Evolutionary conservation across 2,797 vertebrate species (phyloP), one percentile per base, ranked within the genome.

Genomic region (Ctenosaura bakeri): DNA sequence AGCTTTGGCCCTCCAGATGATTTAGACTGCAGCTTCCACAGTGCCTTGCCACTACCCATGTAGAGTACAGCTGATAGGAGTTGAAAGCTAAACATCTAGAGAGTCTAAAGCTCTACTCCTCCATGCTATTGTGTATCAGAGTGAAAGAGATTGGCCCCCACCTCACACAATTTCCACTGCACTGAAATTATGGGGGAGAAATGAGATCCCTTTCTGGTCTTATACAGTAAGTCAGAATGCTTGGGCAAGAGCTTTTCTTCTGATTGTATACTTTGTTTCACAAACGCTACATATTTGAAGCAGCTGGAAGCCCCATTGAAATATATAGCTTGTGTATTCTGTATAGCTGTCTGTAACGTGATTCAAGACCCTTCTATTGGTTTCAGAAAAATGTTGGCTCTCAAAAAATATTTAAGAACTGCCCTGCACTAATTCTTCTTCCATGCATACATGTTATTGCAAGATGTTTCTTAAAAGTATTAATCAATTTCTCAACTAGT

Each of bases 401-500:
- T 56, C 46, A 38, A 76, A 93, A 87, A 56, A 24, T 1, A 38
- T 85, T 88, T 56, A 93, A n/a, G 38, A 87, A 20, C 85, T 92
- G 85, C 85, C 73, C 76, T 35, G 8, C 90, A 56, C 88, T 86
- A 79, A 46, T 86, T 95, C 0, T 52, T 87, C 86, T 52, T 90
- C 77, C 83, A 24, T 83, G 66, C 38, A 1, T 29, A 62, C 59
- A 90, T 88, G 22, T 22, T 38, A 83, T 81, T 84, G 64, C 0
- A 0, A 85, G 66, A 91, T 90, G 79, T 79, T 87, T 35, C 74
- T 64, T 78, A 50, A 92, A 92, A 35, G 64, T 94, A 93, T 94
- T 93, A 93, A 94, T 88, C 82, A 93, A 85, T 85, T 95, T 86
- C 85, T 88, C 85, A 93, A 83, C 91, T 95, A 95, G 92, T 82